Conservation (phyloP, 2,113 vertebrate genomes). For the Myodes glareolus region DNA sequence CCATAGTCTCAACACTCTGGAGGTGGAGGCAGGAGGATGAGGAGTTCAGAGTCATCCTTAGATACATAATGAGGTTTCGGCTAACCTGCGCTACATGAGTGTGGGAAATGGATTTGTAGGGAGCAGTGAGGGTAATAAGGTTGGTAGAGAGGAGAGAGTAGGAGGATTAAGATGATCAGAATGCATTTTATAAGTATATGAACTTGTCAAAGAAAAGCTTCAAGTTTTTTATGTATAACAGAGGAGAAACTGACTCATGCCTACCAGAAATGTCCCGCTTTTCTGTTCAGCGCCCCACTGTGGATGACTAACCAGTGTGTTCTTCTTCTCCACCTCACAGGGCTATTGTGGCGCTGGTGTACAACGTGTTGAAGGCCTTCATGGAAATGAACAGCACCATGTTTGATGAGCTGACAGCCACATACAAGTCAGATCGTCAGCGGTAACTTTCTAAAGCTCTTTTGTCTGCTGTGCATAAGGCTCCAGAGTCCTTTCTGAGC, state of each 20-base stretch:
- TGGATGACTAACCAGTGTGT: constrained; percentile 57
- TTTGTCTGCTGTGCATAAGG: constrained; percentile 85
- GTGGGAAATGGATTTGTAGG: background rate
- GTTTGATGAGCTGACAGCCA: constrained; percentile 99
- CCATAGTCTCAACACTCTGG: background rate
- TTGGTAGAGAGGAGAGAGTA: background rate
- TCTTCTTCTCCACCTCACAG: constrained; percentile 83
- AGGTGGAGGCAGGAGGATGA: background rate
- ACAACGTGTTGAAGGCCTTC: constrained; percentile 99
- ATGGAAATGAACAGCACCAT: constrained; percentile 99
- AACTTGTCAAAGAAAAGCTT: background rate
- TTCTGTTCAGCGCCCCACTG: background rate
- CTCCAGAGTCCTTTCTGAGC: constrained; percentile 69
- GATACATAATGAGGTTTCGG: background rate
- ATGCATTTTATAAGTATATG: background rate
- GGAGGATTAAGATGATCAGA: too few species aligned
- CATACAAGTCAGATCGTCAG: constrained; percentile 99
- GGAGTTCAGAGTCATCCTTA: background rate
- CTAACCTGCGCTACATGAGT: background rate
- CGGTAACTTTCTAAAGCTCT: constrained; percentile 94
- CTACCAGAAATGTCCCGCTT: constrained; percentile 8
- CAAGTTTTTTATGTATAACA: background rate
- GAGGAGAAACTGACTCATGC: background rate
- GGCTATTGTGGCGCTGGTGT: constrained; percentile 98
- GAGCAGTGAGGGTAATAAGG: too few species aligned